Evolutionary conservation across 2,797 vertebrate genomes (phyloP), one percentile per base, ranked within the genome.

Genomic region (Myioborus melanocephalus): DNA sequence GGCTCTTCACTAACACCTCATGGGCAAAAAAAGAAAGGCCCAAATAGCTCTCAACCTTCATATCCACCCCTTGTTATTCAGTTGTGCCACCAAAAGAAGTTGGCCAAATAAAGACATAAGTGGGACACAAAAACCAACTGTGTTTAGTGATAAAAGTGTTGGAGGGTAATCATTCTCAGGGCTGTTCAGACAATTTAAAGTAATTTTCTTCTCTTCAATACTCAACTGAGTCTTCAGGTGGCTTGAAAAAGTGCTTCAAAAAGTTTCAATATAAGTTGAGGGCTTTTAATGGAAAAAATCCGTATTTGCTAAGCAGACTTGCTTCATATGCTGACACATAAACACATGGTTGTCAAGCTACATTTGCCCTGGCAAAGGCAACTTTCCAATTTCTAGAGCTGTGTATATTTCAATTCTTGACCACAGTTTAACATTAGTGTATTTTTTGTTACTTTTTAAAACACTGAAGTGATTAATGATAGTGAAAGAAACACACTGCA

Each of bases 381-480:
- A 93, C 81, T 78, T 94, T 90, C 59, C 90, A 78, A 75, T 86
- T 91, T 94, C 76, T 91, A 91, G 70, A 90, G 72, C 65, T 91
- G 85, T 94, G 72, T 94, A 78, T 93, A 93, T 94, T 96, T 94
- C 95, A 81, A 69, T 90, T 86, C 83, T 88, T 94, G 87, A 95
- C 90, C 91, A 94, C 95, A 96, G 69, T 93, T 93, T 91, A 96
- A 94, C 89, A 43, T 86, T 34, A 87, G 57, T 44, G 73, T 94
- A 93, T 88, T 96, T 95, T 93, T 78, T 91, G 87, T 95, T 93
- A 85, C 70, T 78, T 95, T 94, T 94, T 72, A 86, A 81, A 96
- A 93, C 83, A 90, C 69, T 90, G 49, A 70, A 69, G 57, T 96
- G 95, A 96, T 95, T 96, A 96, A 96, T 94, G 93, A 94, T n/a